phyloP scores from a whole-genome alignment of 1,140 invertebrate species.

The Brachionus plicatilis region DNA sequence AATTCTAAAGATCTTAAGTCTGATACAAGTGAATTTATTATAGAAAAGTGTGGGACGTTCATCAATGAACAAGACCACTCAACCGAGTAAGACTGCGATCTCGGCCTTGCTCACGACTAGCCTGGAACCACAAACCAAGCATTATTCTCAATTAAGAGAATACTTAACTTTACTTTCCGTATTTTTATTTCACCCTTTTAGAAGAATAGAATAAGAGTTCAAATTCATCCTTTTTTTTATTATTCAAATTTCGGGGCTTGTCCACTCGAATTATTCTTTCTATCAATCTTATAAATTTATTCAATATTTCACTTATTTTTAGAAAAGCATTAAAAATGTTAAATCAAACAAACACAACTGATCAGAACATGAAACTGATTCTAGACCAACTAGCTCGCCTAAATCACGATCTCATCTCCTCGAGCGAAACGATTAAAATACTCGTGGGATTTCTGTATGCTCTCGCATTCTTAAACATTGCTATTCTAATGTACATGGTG shows the following conservation, averaged over 20 bases:
- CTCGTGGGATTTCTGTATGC: background rate
- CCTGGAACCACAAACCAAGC: background rate
- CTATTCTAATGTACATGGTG: background rate
- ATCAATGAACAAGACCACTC: background rate
- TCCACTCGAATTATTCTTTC: background rate
- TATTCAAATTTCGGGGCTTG: background rate
- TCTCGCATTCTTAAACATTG: background rate
- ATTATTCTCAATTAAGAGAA: background rate
- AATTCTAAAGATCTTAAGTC: background rate
- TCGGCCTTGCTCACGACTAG: background rate
- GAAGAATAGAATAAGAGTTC: background rate
- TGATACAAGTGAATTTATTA: background rate
- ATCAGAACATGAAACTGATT: background rate
- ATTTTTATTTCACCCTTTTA: background rate
- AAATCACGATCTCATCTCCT: background rate
- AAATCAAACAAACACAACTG: background rate
- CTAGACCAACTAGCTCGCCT: background rate
- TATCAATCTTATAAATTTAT: background rate
- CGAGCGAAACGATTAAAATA: background rate
- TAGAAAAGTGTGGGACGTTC: background rate
- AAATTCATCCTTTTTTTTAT: background rate
- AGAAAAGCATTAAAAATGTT: background rate
- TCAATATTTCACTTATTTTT: background rate
- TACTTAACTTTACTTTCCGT: background rate
- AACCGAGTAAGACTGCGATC: background rate